phyloP scores from a whole-genome alignment of 2,888 invertebrate species.

The Ichneumoninae sp. region DNA sequence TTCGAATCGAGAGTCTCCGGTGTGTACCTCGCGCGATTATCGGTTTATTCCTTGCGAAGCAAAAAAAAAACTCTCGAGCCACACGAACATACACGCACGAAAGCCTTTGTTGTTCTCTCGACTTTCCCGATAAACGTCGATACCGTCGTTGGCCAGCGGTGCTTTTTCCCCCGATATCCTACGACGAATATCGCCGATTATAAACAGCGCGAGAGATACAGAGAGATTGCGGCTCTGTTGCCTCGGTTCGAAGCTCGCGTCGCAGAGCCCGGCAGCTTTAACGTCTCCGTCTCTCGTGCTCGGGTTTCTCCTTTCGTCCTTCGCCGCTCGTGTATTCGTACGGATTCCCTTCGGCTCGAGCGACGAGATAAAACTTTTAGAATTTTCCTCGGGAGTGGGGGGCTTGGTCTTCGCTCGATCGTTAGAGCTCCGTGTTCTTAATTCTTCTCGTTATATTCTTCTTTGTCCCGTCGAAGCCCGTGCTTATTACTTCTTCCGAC shows the following conservation, averaged over 20 bases:
- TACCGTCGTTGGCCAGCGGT: no score
- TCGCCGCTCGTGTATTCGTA: slow-evolving; percentile 21
- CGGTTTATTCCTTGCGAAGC: slow-evolving; percentile 7
- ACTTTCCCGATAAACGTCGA: no score
- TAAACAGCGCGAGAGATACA: no score
- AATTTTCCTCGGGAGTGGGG: no score
- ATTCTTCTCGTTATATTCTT: slow-evolving; percentile 69
- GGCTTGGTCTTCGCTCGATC: neutral
- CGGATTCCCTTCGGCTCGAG: slow-evolving; percentile 3
- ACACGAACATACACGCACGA: no score
- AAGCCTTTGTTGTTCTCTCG: no score
- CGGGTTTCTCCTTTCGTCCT: slow-evolving; percentile 30
- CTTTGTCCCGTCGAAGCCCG: slow-evolving; percentile 4
- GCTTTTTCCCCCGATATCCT: no score
- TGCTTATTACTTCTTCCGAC: no score
- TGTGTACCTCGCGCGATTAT: neutral
- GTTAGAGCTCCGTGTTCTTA: slow-evolving; percentile 55
- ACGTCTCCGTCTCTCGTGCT: slow-evolving; percentile 8
- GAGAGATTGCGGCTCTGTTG: no score
- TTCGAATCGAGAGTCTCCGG: neutral
- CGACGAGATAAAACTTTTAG: slow-evolving; percentile 26
- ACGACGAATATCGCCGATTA: no score
- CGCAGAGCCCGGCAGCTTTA: no score
- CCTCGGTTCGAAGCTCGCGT: neutral
- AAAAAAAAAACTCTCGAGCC: neutral